A percentile compares a stretch with the other conserved stretches of the same genome.
Evolutionary conservation across 2,797 vertebrate genomes (phyloP).

Genomic region (Coregonus sp.): DNA sequence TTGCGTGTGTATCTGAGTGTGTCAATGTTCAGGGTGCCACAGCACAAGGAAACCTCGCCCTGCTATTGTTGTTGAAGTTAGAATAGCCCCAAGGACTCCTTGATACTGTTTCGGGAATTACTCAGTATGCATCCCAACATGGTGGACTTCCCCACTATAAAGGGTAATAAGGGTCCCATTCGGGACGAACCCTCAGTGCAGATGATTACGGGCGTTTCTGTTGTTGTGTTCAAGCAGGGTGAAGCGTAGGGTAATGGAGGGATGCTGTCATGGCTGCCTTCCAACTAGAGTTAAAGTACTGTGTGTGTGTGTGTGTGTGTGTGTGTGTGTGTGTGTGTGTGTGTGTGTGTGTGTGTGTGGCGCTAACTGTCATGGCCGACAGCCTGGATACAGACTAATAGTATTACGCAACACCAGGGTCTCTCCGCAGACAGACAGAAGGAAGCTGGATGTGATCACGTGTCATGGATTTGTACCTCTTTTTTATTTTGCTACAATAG

Average conservation of each 20-base stretch:
- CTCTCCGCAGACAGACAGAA: background rate
- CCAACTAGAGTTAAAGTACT: conserved; percentile 9
- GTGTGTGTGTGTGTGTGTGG: background rate
- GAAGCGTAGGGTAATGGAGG: conserved; percentile 16
- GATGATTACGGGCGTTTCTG: background rate
- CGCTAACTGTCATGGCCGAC: background rate
- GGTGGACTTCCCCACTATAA: too few relatives aligned
- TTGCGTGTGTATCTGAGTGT: conserved; percentile 29
- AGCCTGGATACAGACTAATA: conserved; percentile 19
- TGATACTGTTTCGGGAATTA: background rate
- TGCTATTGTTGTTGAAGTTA: conserved; percentile 40
- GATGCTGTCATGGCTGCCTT: conserved; percentile 2
- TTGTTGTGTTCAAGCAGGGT: background rate
- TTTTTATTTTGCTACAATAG: background rate
- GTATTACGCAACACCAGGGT: background rate
- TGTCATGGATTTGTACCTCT: background rate
- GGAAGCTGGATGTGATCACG: background rate
- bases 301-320: background rate
- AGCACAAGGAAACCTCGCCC: conserved; percentile 39
- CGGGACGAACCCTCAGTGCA: background rate
- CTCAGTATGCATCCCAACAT: background rate
- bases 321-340: too few relatives aligned
- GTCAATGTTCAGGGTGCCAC: conserved; percentile 9
- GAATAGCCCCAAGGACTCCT: conserved; percentile 15
- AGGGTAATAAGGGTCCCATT: too few relatives aligned